Evolutionary conservation across 1,140 invertebrate species (phyloP), one percentile per base, ranked within the genome.

Genomic region (Drosophila littoralis): DNA sequence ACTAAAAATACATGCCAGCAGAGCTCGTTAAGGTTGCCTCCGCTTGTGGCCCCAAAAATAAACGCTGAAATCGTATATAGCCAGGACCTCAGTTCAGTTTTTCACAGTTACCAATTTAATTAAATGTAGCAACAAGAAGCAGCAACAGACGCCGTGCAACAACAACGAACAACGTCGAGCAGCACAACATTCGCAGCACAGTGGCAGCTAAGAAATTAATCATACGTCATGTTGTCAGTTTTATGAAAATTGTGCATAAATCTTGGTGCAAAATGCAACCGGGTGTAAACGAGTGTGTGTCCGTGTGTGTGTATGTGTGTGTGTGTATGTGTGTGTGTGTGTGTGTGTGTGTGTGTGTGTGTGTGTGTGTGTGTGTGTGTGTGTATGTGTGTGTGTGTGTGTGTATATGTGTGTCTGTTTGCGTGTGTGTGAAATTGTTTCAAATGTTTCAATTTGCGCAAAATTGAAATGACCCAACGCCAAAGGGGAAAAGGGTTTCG

Each of bases 151-250:
- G 7, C 10, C n/a, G 9, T 32, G 45, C 43, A 60, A 42, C 74
- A 48, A 63, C 45, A 40, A 52, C 3, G 0, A 50, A 13, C 35
- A 60, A 36, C 36, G 35, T 45, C 60, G 55, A 43, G 32, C 32
- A 45, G 2, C 35, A 15, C 42, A 69, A 12, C 17, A 50, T n/a
- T 50, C 48, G 22, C 22, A 33, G 48, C 35, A 13, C 40, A 69
- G 35, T 42, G 40, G 64, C 61, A 61, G 66, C 69, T 35, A 43
- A 48, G 65, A 79, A 74, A 86, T 86, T 89, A 88, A 86, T 86
- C 83, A 88, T 86, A 75, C 73, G 84, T 83, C 83, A 89, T 66
- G 84, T 83, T 86, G 83, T 83, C 83, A 83, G 83, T 73, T 86
- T 77, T 89, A 68, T 80, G 84, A 89, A 83, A 79, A 60, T 36